phyloP scores from a whole-genome alignment of 35 echinoderm and acorn worm genomes.

The Ophioderma brevispina region DNA sequence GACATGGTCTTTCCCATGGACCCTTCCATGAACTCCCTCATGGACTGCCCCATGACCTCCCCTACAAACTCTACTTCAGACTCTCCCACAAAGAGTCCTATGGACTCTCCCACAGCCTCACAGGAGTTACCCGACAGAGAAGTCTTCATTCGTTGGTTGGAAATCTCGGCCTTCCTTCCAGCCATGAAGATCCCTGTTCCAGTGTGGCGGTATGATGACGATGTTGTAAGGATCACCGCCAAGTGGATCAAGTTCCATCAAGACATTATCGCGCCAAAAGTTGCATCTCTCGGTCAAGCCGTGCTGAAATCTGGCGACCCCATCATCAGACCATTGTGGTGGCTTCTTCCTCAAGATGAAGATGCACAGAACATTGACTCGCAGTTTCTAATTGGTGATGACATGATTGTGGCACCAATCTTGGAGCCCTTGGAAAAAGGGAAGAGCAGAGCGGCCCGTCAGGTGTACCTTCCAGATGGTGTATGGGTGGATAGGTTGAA shows the following conservation, averaged over 20 bases:
- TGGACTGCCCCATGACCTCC: too few species aligned
- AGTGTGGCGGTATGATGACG: constrained; percentile 66
- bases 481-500: constrained; percentile 60
- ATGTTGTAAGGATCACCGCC: constrained; percentile 42
- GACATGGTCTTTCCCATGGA: constrained; percentile 18
- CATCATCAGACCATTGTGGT: constrained; percentile 92
- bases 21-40: not conserved
- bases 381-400: constrained; percentile 88
- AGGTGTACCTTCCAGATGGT: constrained; percentile 87
- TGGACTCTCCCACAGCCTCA: not conserved
- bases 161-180: constrained; percentile 77
- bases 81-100: not conserved
- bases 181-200: constrained; percentile 80
- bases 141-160: constrained; percentile 74
- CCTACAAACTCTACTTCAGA: too few species aligned
- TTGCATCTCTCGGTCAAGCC: constrained; percentile 58
- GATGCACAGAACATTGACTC: constrained; percentile 71
- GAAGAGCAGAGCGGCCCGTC: constrained; percentile 8
- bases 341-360: constrained; percentile 70
- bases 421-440: constrained; percentile 13
- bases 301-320: constrained; percentile 51
- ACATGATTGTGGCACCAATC: constrained; percentile 90
- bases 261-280: constrained; percentile 49
- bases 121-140: constrained; percentile 60
- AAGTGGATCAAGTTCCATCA: constrained; percentile 78